A percentile compares a stretch with the other conserved stretches of the same genome.
phyloP scores from a whole-genome alignment of 2,888 invertebrate genomes.

The Lithophane leautieri region DNA sequence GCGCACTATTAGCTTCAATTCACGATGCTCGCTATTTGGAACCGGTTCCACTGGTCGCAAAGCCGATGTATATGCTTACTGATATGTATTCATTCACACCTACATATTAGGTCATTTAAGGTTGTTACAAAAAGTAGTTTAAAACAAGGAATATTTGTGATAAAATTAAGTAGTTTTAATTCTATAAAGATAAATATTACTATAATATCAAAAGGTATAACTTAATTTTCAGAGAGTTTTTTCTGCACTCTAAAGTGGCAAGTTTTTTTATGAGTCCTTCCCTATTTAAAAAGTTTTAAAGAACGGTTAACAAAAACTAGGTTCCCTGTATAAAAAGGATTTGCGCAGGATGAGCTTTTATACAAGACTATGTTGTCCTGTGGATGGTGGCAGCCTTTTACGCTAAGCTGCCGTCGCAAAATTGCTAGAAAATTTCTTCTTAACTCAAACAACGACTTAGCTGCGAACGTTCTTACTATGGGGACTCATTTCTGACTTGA shows the following conservation, averaged over 20 bases:
- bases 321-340: conserved; percentile 51
- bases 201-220: neutral
- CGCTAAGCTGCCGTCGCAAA: conserved; percentile 68
- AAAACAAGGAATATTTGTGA: neutral
- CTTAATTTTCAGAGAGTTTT: neutral
- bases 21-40: conserved; percentile 68
- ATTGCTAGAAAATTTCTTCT: conserved; percentile 74
- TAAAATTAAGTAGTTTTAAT: neutral
- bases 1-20: conserved; percentile 79
- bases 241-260: neutral
- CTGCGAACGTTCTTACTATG: conserved; percentile 25
- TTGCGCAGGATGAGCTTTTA: conserved; percentile 69
- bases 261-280: neutral
- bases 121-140: neutral
- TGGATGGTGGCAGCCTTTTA: conserved; percentile 65
- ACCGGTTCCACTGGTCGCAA: conserved; percentile 66
- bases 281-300: conserved; percentile 21
- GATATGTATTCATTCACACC: conserved; percentile 58
- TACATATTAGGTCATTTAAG: conserved; percentile 9
- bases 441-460: conserved; percentile 62
- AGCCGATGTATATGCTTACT: conserved; percentile 61
- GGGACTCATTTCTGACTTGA: conserved; percentile 28
- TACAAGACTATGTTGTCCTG: conserved; percentile 67
- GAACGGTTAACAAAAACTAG: conserved; percentile 34
- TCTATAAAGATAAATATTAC: neutral